These are phyloP conservation scores for Temnopleurus reevesii DNA, from an alignment of 53 echinoderm and acorn worm species.

Conservation along the genomic window DNA sequence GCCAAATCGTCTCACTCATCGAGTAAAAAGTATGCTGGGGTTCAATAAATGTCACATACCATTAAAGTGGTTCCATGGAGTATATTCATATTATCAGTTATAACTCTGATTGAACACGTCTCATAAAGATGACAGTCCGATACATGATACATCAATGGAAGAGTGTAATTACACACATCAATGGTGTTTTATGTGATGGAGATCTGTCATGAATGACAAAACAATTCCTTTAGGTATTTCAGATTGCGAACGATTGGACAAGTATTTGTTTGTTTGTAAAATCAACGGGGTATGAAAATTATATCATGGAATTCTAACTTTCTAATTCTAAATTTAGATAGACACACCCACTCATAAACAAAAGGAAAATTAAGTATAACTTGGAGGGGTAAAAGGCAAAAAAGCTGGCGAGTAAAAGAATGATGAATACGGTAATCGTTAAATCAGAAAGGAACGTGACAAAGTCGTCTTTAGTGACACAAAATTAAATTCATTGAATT, in stretches of 20 bases:
- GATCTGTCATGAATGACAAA: conserved; percentile 19
- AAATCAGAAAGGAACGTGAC: too few species aligned
- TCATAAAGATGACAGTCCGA: neutral
- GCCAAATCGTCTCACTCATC: conserved; percentile 24
- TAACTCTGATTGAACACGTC: neutral
- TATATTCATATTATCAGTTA: neutral
- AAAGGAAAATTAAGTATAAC: too few species aligned
- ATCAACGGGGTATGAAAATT: neutral
- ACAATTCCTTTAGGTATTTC: conserved; percentile 4
- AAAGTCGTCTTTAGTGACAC: too few species aligned
- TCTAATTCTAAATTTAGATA: neutral
- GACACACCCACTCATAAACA: too few species aligned
- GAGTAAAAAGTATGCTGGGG: conserved; percentile 8
- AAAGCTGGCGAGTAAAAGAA: too few species aligned
- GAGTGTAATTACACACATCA: conserved; percentile 19
- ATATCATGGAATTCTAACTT: neutral
- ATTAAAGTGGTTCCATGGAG: neutral
- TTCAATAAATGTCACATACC: conserved; percentile 46
- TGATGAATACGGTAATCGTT: too few species aligned
- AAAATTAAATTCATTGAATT: too few species aligned
- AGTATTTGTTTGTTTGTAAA: neutral
- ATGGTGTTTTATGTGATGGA: neutral
- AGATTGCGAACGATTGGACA: neutral
- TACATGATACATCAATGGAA: neutral
- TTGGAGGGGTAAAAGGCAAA: too few species aligned